A percentile compares a stretch with the other conserved stretches of the same genome.
These are phyloP conservation scores for Leptobrachium ailaonicum DNA, from an alignment of 2,113 vertebrate species.

Conservation along the genomic window DNA sequence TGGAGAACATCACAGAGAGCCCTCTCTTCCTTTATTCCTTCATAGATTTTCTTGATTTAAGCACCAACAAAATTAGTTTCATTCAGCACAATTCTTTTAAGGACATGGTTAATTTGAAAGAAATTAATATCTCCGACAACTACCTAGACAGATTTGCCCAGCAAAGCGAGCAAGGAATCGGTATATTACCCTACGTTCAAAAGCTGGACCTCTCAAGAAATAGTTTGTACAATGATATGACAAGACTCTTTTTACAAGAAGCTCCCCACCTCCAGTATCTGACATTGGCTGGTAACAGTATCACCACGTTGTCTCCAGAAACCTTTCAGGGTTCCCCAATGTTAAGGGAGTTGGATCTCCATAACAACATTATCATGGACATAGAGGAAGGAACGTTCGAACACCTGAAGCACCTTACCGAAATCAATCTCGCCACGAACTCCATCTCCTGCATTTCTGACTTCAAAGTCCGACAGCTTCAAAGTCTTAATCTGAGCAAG, in stretches of 20 bases:
- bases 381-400: slow-evolving; percentile 92
- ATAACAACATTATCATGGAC: slow-evolving; percentile 91
- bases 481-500: slow-evolving; percentile 83
- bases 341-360: slow-evolving; percentile 78
- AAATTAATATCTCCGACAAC: slow-evolving; percentile 84
- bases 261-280: slow-evolving; percentile 75
- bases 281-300: slow-evolving; percentile 85
- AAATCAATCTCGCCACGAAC: slow-evolving; percentile 89
- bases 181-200: slow-evolving; percentile 71
- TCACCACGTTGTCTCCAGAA: slow-evolving; percentile 73
- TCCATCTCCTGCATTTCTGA: slow-evolving; percentile 91
- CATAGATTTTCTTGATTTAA: slow-evolving; percentile 78
- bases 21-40: slow-evolving; percentile 66
- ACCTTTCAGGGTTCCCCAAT: slow-evolving; percentile 72
- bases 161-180: slow-evolving; percentile 62
- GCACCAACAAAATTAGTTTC: slow-evolving; percentile 81
- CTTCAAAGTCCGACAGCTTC: slow-evolving; percentile 83
- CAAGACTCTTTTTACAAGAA: slow-evolving; percentile 75
- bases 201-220: slow-evolving; percentile 86
- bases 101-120: slow-evolving; percentile 71
- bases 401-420: slow-evolving; percentile 69
- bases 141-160: slow-evolving; percentile 68
- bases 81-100: slow-evolving; percentile 78
- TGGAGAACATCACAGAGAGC: slow-evolving; percentile 73
- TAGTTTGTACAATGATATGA: slow-evolving; percentile 81